Conservation (phyloP, 2,888 invertebrate species). For the Parapristionchus giblindavisi region DNA sequence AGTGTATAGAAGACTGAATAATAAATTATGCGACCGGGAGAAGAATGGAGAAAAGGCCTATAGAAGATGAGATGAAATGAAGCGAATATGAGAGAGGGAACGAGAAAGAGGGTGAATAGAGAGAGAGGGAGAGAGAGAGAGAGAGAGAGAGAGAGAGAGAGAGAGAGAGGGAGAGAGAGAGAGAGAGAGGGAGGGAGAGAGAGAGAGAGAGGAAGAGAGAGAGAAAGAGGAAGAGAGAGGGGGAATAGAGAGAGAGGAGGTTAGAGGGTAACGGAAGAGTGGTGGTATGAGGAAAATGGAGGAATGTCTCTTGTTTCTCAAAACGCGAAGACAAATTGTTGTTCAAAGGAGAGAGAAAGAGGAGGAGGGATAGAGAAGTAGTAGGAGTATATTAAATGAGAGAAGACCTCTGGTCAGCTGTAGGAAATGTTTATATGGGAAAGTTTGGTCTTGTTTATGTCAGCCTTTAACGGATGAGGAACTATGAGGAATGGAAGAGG, state of each 20-base stretch:
- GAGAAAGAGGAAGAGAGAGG: not conserved
- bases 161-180: not conserved
- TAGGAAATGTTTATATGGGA: too few relatives aligned
- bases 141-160: not conserved
- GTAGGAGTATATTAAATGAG: too few relatives aligned
- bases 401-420: too few relatives aligned
- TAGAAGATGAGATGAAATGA: too few relatives aligned
- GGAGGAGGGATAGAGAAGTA: too few relatives aligned
- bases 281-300: not conserved
- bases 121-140: not conserved
- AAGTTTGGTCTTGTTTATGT: too few relatives aligned
- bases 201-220: not conserved
- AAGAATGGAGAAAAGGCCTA: too few relatives aligned
- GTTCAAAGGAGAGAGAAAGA: not conserved
- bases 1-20: too few relatives aligned
- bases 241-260: not conserved
- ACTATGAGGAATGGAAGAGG: too few relatives aligned
- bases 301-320: not conserved
- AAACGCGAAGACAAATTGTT: not conserved
- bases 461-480: too few relatives aligned
- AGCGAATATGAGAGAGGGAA: too few relatives aligned
- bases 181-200: conserved; percentile 7
- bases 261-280: not conserved
- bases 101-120: not conserved
- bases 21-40: too few relatives aligned